phyloP scores from a whole-genome alignment of 2,113 vertebrate species.

The Mustelus asterias region DNA sequence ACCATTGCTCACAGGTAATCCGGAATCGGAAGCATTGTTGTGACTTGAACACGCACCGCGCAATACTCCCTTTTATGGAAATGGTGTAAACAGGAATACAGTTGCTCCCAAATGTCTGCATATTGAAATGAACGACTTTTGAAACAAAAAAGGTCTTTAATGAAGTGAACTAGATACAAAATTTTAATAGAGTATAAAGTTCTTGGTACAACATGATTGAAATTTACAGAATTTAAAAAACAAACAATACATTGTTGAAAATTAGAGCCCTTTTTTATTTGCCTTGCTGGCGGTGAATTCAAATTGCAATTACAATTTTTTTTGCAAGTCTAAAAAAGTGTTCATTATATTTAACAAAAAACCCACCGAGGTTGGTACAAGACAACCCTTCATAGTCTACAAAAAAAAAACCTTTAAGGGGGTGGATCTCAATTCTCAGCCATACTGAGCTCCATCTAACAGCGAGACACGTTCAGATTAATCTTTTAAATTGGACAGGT shows the following conservation, averaged over 20 bases:
- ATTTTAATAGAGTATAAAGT: neutral
- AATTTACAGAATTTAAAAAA: slow-evolving; percentile 1
- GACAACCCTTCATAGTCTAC: neutral
- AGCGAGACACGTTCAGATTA: neutral
- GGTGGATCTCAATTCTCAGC: neutral
- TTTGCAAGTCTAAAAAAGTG: neutral
- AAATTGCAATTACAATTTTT: slow-evolving; percentile 1
- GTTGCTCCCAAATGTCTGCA: neutral
- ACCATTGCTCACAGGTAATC: neutral
- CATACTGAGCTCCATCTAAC: neutral
- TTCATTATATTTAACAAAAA: neutral
- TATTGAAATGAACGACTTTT: neutral
- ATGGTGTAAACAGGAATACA: neutral
- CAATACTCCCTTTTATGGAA: neutral
- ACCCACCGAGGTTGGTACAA: neutral
- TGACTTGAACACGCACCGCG: neutral
- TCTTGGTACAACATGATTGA: neutral
- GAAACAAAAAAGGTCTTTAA: neutral
- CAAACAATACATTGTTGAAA: neutral
- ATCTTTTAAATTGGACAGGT: neutral
- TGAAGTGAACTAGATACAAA: neutral
- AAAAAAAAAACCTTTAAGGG: neutral
- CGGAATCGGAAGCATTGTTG: neutral
- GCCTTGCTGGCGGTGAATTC: neutral
- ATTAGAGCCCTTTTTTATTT: slow-evolving; percentile 24